phyloP scores from a whole-genome alignment of 53 echinoderm and acorn worm genomes.

The Hippasteria phrygiana region DNA sequence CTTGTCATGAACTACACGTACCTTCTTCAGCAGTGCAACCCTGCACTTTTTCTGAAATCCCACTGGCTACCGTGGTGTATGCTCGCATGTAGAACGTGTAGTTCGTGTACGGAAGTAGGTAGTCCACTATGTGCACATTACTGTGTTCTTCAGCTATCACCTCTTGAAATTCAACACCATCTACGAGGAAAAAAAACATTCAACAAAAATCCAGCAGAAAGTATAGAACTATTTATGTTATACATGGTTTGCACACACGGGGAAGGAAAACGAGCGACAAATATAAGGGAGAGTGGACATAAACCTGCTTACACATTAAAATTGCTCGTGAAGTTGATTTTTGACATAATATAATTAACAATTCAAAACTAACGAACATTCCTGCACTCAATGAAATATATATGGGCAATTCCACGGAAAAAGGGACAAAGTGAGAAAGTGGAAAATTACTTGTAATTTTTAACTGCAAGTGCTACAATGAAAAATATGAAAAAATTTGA shows the following conservation, averaged over 20 bases:
- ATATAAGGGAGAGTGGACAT: no score
- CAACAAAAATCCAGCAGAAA: background rate
- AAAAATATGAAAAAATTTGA: no score
- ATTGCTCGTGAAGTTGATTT: no score
- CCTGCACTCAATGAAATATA: no score
- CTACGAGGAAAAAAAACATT: background rate
- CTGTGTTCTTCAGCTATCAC: constrained; percentile 1
- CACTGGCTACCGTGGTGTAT: constrained; percentile 66
- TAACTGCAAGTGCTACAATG: no score
- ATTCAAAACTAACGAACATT: no score
- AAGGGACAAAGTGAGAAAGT: no score
- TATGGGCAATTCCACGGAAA: no score
- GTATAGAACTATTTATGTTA: background rate
- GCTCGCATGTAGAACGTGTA: constrained; percentile 78
- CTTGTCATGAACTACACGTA: constrained; percentile 17
- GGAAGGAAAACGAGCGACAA: no score
- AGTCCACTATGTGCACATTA: constrained; percentile 15
- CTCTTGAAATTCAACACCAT: background rate
- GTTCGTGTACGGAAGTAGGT: constrained; percentile 84
- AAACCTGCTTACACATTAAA: no score
- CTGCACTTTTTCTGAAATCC: constrained; percentile 52
- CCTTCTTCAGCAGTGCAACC: constrained; percentile 75
- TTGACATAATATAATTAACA: no score
- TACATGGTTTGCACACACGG: background rate
- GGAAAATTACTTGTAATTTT: no score